Evolutionary conservation across 2,888 invertebrate genomes (phyloP), one percentile per base, ranked within the genome.

Genomic region (Oscheius sp.): DNA sequence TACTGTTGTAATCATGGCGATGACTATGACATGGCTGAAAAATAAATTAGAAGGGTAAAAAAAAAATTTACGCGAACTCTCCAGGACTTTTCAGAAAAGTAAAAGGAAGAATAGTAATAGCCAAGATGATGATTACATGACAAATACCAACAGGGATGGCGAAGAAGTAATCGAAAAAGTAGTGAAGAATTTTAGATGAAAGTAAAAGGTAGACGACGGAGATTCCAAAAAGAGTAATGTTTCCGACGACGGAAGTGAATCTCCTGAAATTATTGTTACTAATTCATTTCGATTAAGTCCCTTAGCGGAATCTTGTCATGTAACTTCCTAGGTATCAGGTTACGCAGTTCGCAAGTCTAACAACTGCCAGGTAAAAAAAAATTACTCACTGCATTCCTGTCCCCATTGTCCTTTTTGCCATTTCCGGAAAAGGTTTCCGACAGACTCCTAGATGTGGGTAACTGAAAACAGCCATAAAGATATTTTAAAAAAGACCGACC

Each of bases 351-450:
- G 17, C 12, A 5, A 5, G 45, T 6, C 45, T n/a, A 45, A 8
- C 45, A 9, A 45, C 45, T n/a, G n/a, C n/a, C n/a, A n/a, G 12
- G 9, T 9, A 8, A 9, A 50, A 56, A 32, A 56, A 56, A 22
- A 61, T 24, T 1, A 71, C 76, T 61, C 50, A 74, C 73, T 77
- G 77, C 74, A 74, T 74, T 17, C 54, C 49, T 6, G 67, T 54
- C 26, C 85, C 85, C 74, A 85, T 82, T 20, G 76, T 75, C 26
- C 82, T 33, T 33, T 77, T 80, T 12, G 85, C 85, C 81, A 85
- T 84, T 68, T 85, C 84, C 2, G 85, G 85, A 38, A 84, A 85
- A 24, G 85, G 85, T 66, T 85, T 84, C 38, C 84, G 71, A 68
- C 83, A 83, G 26, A 77, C 77, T 49, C 77, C 77, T 28, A 77